Percentiles rank a stretch among this genome's conserved stretches.
Evolutionary conservation across 2,888 invertebrate genomes (phyloP).

Genomic region (Ophion slaviceki): DNA sequence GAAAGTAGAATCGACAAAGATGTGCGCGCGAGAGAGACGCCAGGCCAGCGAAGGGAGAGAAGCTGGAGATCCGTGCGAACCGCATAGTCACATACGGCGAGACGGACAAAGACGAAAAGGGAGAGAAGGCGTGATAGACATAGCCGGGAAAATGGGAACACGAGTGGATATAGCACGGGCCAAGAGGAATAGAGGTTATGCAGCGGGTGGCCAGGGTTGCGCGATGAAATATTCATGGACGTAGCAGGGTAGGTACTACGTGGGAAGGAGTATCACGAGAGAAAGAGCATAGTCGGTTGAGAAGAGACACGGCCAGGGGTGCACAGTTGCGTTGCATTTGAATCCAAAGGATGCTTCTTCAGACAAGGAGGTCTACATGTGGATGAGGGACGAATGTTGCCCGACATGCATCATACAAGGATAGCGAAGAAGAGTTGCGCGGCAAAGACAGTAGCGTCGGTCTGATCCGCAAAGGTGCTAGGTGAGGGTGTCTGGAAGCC

Average conservation of each 20-base stretch:
- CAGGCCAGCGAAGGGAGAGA: not conserved
- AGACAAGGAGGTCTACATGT: slow-evolving; percentile 68
- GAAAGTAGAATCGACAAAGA: slow-evolving; percentile 29
- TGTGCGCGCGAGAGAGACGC: slow-evolving; percentile 4
- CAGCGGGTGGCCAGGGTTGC: slow-evolving; percentile 49
- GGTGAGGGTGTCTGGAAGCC: slow-evolving; percentile 60
- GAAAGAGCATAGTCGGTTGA: slow-evolving; percentile 7
- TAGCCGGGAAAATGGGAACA: slow-evolving; percentile 60
- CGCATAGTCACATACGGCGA: too few relatives aligned
- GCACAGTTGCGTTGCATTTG: slow-evolving; percentile 68
- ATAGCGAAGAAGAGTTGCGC: slow-evolving; percentile 24
- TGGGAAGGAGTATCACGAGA: slow-evolving; percentile 15
- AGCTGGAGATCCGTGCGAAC: not conserved
- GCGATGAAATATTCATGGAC: slow-evolving; percentile 65
- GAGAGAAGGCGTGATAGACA: slow-evolving; percentile 28
- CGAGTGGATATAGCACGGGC: slow-evolving; percentile 58
- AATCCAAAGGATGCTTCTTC: slow-evolving; percentile 64
- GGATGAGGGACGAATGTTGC: not conserved
- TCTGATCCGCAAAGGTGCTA: slow-evolving; percentile 30
- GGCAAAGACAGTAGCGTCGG: slow-evolving; percentile 41
- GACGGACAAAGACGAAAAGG: not conserved
- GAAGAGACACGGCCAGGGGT: slow-evolving; percentile 47
- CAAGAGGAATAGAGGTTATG: slow-evolving; percentile 63
- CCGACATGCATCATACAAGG: not conserved
- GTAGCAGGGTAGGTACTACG: slow-evolving; percentile 24